phyloP scores from a whole-genome alignment of 2,888 invertebrate genomes.

The Spodoptera picta region DNA sequence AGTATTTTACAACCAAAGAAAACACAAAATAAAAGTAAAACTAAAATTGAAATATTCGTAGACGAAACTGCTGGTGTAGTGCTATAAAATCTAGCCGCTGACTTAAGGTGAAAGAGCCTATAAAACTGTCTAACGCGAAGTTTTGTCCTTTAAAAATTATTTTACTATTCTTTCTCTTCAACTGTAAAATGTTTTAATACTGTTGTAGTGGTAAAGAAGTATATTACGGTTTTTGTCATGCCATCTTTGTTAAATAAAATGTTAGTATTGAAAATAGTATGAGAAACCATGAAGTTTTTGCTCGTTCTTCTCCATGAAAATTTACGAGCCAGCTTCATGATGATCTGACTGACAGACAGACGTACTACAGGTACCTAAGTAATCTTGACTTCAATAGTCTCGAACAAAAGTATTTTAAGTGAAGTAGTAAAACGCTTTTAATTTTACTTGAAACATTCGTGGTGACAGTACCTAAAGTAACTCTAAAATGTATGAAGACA shows the following conservation, averaged over 20 bases:
- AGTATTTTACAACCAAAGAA: constrained; percentile 36
- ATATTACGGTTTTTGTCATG: constrained; percentile 7
- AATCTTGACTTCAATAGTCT: too few species aligned
- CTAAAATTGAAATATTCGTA: constrained; percentile 39
- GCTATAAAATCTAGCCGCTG: constrained; percentile 44
- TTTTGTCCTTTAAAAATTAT: constrained; percentile 36
- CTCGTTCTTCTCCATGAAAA: too few species aligned
- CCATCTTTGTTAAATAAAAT: constrained; percentile 9
- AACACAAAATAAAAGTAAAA: constrained; percentile 24
- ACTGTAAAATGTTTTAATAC: constrained; percentile 35
- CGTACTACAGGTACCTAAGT: too few species aligned
- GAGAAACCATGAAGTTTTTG: too few species aligned
- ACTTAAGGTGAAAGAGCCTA: constrained; percentile 39
- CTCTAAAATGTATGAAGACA: too few species aligned
- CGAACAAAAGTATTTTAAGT: too few species aligned
- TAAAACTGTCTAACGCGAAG: constrained; percentile 52
- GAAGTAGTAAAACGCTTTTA: too few species aligned
- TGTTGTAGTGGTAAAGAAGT: constrained; percentile 11
- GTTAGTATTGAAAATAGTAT: too few species aligned
- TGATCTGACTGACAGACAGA: too few species aligned
- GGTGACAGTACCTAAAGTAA: too few species aligned
- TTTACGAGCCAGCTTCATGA: too few species aligned
- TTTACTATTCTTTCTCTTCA: constrained; percentile 25
- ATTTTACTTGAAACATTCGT: too few species aligned
- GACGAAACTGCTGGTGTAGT: constrained; percentile 26